These are phyloP conservation scores for Alsophila aescularia DNA, from an alignment of 2,888 invertebrate species.

Conservation along the genomic window DNA sequence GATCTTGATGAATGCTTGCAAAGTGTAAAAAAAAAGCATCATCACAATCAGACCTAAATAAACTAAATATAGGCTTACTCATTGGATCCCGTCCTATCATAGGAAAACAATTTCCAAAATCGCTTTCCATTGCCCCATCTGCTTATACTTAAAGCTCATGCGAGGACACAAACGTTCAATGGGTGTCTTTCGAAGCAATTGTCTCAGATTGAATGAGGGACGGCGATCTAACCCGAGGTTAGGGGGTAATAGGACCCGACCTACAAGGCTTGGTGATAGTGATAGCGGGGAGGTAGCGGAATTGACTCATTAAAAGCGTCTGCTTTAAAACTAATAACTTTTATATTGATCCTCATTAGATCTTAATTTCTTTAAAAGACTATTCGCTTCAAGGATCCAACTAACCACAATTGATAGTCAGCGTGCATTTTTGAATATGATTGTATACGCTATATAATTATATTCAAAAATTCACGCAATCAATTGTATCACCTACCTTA, in stretches of 20 bases:
- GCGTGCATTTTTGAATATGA: no score
- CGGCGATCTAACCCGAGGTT: constrained; percentile 36
- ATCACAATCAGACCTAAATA: constrained; percentile 23
- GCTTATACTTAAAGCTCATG: constrained; percentile 50
- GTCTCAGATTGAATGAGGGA: constrained; percentile 45
- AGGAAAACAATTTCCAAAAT: constrained; percentile 48
- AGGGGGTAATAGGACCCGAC: constrained; percentile 30
- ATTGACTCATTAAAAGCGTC: no score
- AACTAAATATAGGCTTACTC: constrained; percentile 32
- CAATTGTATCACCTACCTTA: no score
- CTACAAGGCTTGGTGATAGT: constrained; percentile 7
- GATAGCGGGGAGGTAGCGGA: background rate
- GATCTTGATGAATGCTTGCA: no score
- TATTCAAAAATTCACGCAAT: no score
- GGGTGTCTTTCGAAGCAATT: constrained; percentile 51
- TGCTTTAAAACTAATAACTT: no score
- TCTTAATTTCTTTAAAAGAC: no score
- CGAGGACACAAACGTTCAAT: constrained; percentile 54
- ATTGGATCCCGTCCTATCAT: constrained; percentile 29
- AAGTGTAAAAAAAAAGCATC: background rate
- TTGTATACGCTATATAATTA: no score
- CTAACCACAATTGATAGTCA: no score
- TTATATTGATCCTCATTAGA: no score
- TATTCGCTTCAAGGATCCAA: no score
- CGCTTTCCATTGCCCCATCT: constrained; percentile 54